Base-by-base conservation (phyloP, 2,888 invertebrate genomes). In the Liopterus haemorrhoidalis region DNA sequence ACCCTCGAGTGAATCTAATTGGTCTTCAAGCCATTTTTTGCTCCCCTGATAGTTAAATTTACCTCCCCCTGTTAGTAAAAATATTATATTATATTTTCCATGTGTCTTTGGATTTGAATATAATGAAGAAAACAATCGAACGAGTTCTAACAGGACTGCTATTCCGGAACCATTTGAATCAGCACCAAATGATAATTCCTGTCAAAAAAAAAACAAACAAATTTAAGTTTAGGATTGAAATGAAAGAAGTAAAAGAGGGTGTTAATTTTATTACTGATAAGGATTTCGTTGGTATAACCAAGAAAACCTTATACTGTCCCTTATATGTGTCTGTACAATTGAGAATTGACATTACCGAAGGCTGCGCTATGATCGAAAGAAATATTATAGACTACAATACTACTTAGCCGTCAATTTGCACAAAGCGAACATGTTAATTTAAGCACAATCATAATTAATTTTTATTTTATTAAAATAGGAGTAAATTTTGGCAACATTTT, bases 11-110 rank as follows among this genome's bases (percentile, higher is more conserved):
- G 79, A 81, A 62, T 97, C 96, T 49, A 91, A 65, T 61, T 91
- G 89, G 61, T 93, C 91, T 62, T 95, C 94, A 9, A 97, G 73
- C 91, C 94, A 97, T 61, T 92, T 91, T 69, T 95, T 94, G 28
- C 89, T 85, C 1, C 96, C 93, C 66, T 92, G 89, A 64, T 90
- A 99, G 72, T 96, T 99, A 5, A 83, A 70, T 64, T 92, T 87
- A 3, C 97, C 97, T 28, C 85, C 88, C 14, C 94, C 94, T 19
- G 92, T 82, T 42, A 95, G 72, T 41, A 93, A 74, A 67, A 99
- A 99, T 40, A 96, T 70, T 9, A 97, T 68, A 53, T 91, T 82
- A 32, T 82, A 82, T 38, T 76, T 80, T 0, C 86, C 85, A 31
- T 82, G 76, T 1, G 83, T 83, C 53, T 81, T 78, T 2, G 79